Evolutionary conservation across 2,888 invertebrate genomes (phyloP).

Genomic region (Drosophila seclusa): DNA sequence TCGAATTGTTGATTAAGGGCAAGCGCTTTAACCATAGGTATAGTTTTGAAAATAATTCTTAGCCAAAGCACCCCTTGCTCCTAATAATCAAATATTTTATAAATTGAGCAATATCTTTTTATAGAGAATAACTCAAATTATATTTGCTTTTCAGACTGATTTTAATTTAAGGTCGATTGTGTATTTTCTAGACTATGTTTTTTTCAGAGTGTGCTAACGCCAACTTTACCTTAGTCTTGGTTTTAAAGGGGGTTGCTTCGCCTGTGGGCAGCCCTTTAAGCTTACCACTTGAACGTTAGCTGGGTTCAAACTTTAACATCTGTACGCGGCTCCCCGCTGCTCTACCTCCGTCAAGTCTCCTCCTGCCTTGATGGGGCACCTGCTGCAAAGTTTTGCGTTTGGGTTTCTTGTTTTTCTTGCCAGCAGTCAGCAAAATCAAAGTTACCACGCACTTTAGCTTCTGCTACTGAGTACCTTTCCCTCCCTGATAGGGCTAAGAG

Average conservation of each 20-base stretch:
- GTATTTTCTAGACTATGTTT: neutral
- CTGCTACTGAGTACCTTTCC: conserved; percentile 25
- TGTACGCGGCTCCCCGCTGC: conserved; percentile 14
- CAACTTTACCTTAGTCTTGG: neutral
- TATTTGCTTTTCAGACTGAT: neutral
- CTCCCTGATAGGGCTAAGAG: neutral
- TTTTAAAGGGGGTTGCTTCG: neutral
- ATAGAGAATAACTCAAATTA: neutral
- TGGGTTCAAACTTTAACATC: conserved; percentile 59
- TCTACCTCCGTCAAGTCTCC: conserved; percentile 10
- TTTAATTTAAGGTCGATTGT: neutral
- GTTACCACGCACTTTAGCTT: conserved; percentile 66
- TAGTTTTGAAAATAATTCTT: too few species aligned
- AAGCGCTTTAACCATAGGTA: neutral
- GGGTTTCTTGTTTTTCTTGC: conserved; percentile 48
- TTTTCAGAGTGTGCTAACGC: neutral
- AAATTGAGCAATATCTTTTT: neutral
- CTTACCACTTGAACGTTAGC: conserved; percentile 50
- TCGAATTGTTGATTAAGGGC: neutral
- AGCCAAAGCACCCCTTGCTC: neutral
- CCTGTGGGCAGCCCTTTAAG: conserved; percentile 56
- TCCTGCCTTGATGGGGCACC: conserved; percentile 60
- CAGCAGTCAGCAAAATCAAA: conserved; percentile 65
- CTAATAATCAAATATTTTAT: neutral
- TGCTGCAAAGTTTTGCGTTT: conserved; percentile 68